phyloP scores from a whole-genome alignment of 2,888 invertebrate species.

The Oegoconia quadripuncta region DNA sequence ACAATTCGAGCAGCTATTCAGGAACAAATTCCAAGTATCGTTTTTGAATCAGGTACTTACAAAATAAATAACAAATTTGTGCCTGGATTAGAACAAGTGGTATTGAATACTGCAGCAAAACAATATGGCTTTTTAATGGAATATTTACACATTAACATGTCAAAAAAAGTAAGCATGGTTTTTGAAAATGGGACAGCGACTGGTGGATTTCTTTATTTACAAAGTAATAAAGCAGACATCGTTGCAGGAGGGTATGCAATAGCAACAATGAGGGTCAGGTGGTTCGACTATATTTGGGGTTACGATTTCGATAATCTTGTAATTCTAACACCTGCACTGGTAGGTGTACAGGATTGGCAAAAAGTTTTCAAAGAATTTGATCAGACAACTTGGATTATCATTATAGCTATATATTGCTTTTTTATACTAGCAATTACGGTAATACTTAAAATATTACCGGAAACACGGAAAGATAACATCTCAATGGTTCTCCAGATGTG shows the following conservation, averaged over 20 bases:
- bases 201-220: constrained; percentile 9
- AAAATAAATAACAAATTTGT: neutral
- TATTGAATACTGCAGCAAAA: constrained; percentile 3
- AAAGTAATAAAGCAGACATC: constrained; percentile 12
- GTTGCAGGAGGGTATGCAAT: constrained; percentile 14
- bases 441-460: neutral
- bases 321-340: constrained; percentile 4
- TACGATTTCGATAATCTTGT: constrained; percentile 6
- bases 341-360: constrained; percentile 10
- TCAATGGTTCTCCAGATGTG: constrained; percentile 9
- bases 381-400: constrained; percentile 1
- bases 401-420: neutral
- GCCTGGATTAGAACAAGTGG: constrained; percentile 6
- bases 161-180: neutral
- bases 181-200: constrained; percentile 7
- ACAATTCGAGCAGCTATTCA: constrained; percentile 8
- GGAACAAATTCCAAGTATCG: constrained; percentile 13
- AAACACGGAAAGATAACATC: neutral
- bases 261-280: constrained; percentile 9
- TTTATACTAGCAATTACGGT: neutral
- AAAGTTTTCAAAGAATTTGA: constrained; percentile 12
- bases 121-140: constrained; percentile 1
- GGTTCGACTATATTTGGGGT: constrained; percentile 13
- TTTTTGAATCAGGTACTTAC: neutral
- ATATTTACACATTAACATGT: neutral